These are phyloP conservation scores for Aphelinus certus DNA, from an alignment of 1,140 invertebrate species.

Conservation along the genomic window DNA sequence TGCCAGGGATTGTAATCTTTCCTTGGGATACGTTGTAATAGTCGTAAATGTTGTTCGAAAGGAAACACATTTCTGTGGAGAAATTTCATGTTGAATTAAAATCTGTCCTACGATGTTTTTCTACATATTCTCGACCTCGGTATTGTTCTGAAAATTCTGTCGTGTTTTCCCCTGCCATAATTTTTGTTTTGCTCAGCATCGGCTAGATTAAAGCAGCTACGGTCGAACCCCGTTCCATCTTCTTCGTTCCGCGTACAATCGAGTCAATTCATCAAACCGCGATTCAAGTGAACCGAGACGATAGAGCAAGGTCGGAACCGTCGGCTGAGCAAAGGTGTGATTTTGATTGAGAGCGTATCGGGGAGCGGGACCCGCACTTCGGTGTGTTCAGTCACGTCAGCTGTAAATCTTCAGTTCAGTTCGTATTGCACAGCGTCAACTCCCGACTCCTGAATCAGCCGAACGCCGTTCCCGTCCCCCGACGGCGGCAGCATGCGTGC, in stretches of 20 bases:
- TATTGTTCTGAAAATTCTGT: too few relatives aligned
- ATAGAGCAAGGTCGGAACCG: too few relatives aligned
- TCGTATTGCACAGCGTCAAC: too few relatives aligned
- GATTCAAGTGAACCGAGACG: too few relatives aligned
- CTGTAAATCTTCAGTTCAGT: too few relatives aligned
- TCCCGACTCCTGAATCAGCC: constrained; percentile 38
- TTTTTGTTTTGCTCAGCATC: too few relatives aligned
- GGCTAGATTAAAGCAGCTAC: too few relatives aligned
- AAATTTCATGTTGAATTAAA: constrained; percentile 54
- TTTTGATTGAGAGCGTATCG: constrained; percentile 50
- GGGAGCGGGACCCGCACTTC: constrained; percentile 56
- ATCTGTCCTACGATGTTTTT: not conserved
- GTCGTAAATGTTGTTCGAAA: constrained; percentile 73
- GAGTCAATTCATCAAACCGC: not conserved
- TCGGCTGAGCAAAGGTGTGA: constrained; percentile 26
- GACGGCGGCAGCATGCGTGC: constrained; percentile 57
- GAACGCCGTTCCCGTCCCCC: constrained; percentile 56
- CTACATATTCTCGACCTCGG: not conserved
- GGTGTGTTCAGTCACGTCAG: too few relatives aligned
- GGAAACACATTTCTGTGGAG: constrained; percentile 65
- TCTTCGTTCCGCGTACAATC: not conserved
- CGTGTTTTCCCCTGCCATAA: too few relatives aligned
- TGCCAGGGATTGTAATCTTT: constrained; percentile 77
- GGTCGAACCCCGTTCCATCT: too few relatives aligned
- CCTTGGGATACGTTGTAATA: constrained; percentile 83